Base-by-base conservation (phyloP, 2,888 invertebrate genomes). In the Crioceris asparagi region DNA sequence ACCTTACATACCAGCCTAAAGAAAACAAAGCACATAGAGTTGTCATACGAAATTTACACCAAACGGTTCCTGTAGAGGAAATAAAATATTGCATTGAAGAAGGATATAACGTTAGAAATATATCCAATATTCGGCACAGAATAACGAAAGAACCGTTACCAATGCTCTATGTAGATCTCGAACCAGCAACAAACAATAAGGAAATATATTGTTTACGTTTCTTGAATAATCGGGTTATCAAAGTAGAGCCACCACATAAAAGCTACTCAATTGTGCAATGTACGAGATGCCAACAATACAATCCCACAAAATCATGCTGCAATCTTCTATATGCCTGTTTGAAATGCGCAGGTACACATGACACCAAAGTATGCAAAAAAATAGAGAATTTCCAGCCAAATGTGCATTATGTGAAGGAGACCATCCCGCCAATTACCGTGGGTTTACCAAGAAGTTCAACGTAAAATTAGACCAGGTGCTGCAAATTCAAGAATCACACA, bases 341-440 rank as follows among this genome's bases (percentile, higher is more conserved):
- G 8, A 40, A 40, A 32, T 36, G 36, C 15, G 23, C 16, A 2
- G 36, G 32, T 26, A 14, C 31, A 16, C 40, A 40, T 21, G 17
- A 31, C 15, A 32, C 29, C 11, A 29, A 23, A 32, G 30, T 8
- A 7, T 36, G 31, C 18, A 36, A 10, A 2, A 36, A 36, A 31
- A 30, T 10, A 36, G 16, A n/a, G 30, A 31, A 10, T 21, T 23
- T 4, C 30, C 30, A 12, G 30, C 25, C 23, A 36, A 36, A 36
- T 40, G 36, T 18, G 32, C 26, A 6, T 18, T 36, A 25, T 31
- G 40, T 17, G 30, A 14, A 7, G 35, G 32, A 3, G 30, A 26
- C 17, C 39, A 36, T 17, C 36, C 40, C 7, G 36, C 32, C 3
- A 40, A 36, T 25, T 40, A 40, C 17, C 30, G 32, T 32, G 27